A percentile compares a stretch with the other conserved stretches of the same genome.
These are phyloP conservation scores for Gadopsis marmoratus DNA, from an alignment of 2,797 vertebrate species.

Conservation along the genomic window DNA sequence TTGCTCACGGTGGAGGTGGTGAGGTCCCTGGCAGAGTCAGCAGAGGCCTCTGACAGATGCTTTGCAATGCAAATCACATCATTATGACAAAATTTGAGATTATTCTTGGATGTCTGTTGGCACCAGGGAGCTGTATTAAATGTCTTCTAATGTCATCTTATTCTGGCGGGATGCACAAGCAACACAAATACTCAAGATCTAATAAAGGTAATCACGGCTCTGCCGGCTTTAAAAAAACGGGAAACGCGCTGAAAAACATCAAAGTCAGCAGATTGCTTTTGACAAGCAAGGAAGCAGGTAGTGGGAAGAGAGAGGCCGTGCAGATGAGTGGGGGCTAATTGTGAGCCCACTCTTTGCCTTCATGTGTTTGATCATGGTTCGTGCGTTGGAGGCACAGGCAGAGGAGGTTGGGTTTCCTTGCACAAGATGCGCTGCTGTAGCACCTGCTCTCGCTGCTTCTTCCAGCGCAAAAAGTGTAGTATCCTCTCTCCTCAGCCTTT, in stretches of 20 bases:
- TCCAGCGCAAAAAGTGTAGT: slow-evolving; percentile 38
- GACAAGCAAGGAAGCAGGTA: slow-evolving; percentile 42
- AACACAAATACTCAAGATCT: slow-evolving; percentile 47
- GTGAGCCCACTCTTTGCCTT: neutral
- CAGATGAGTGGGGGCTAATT: slow-evolving; percentile 52
- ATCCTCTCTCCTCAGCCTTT: slow-evolving; percentile 28
- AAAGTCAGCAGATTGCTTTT: slow-evolving; percentile 50
- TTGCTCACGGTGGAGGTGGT: slow-evolving; percentile 42
- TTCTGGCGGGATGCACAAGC: slow-evolving; percentile 54
- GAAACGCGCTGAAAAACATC: slow-evolving; percentile 49
- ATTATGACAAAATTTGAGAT: slow-evolving; percentile 74
- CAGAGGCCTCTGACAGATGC: slow-evolving; percentile 52
- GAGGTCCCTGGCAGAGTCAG: slow-evolving; percentile 41
- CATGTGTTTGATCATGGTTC: slow-evolving; percentile 45
- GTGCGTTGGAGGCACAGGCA: slow-evolving; percentile 22
- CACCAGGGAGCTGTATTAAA: slow-evolving; percentile 68
- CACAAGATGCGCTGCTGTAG: neutral
- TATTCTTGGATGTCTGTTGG: slow-evolving; percentile 65
- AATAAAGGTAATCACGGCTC: slow-evolving; percentile 61
- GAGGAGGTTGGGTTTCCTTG: slow-evolving; percentile 30
- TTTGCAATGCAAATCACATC: slow-evolving; percentile 83
- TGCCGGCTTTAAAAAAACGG: slow-evolving; percentile 29
- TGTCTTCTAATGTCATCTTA: slow-evolving; percentile 70
- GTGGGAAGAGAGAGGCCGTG: slow-evolving; percentile 6
- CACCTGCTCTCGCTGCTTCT: neutral